Percentiles rank a stretch among this genome's conserved stretches.
Evolutionary conservation across 2,113 vertebrate species (phyloP).

Genomic region (Paradoxurus hermaphroditus): DNA sequence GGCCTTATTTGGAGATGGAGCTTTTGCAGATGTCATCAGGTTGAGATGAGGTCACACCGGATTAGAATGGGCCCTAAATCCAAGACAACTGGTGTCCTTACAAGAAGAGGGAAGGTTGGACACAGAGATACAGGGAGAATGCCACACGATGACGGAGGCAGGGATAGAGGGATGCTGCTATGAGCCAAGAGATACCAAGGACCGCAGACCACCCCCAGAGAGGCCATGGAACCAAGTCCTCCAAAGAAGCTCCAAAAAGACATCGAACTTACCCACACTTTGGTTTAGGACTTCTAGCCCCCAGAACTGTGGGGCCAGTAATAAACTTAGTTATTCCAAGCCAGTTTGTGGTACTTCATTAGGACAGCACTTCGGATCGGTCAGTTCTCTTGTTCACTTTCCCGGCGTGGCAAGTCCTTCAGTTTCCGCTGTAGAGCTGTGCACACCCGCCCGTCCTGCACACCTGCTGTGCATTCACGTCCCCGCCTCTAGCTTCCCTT

Average conservation of each 20-base stretch:
- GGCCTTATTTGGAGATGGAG: neutral
- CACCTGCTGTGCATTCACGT: neutral
- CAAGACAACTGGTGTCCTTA: neutral
- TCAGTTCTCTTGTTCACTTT: neutral
- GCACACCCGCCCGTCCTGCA: neutral
- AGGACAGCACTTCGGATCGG: neutral
- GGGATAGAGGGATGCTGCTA: neutral
- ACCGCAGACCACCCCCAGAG: neutral
- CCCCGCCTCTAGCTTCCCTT: neutral
- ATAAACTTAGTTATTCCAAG: neutral
- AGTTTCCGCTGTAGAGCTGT: no score
- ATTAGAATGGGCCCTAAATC: neutral
- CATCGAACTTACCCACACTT: neutral
- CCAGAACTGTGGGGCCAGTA: neutral
- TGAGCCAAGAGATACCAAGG: neutral
- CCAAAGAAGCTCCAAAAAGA: neutral
- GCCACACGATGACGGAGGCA: fast-evolving
- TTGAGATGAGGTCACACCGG: neutral
- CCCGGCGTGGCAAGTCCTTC: neutral
- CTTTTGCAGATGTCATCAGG: neutral
- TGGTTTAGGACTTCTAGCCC: neutral
- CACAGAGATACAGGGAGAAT: neutral
- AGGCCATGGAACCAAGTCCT: neutral
- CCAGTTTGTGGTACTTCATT: neutral
- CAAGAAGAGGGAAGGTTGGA: neutral